Evolutionary conservation across 2,888 invertebrate species (phyloP), one percentile per base, ranked within the genome.

Genomic region (Synergus japonicus): DNA sequence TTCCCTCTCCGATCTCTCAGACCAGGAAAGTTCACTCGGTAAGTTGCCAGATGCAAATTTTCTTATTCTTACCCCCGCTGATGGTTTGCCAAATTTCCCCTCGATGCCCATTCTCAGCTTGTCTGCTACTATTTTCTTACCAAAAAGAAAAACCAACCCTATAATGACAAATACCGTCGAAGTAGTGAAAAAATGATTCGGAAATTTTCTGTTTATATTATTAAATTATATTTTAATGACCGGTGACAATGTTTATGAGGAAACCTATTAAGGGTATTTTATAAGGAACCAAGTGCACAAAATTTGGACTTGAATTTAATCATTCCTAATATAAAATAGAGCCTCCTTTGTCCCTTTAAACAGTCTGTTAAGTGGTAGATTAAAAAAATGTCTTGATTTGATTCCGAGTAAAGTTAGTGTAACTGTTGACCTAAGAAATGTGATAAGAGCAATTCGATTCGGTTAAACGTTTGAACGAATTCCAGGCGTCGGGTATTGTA

Each of bases 1-100:
- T 64, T 97, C 97, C 76, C 94, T 98, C 88, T 97, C 97, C 87
- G 98, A 98, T 93, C 94, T 98, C 77, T 97, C 97, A 77, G 98
- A 98, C 93, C 96, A 96, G 80, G 98, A 97, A 93, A 96, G 96
- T 82, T 97, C 97, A 81, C 93, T 97, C 91, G 97, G 97, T 97
- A 93, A 96, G 97, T 96, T 49, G 78, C 22, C 22, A 49, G 13
- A 66, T 46, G 10, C n/a, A 67, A 54, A 18, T 46, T 67, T 67
- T 44, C 5, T 44, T 44, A 43, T 22, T 67, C 46, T 67, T 22
- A 29, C 44, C 15, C 46, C 64, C 43, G 5, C 18, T 49, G 46
- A 64, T 54, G 7, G 37, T 54, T 29, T n/a, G 73, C 73, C 54
- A 54, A 60, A 43, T 22, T 12, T 13, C 12, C 12, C 18, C 18